These are phyloP conservation scores for Remorina albescens DNA, from an alignment of 2,797 vertebrate genomes.

Conservation along the genomic window DNA sequence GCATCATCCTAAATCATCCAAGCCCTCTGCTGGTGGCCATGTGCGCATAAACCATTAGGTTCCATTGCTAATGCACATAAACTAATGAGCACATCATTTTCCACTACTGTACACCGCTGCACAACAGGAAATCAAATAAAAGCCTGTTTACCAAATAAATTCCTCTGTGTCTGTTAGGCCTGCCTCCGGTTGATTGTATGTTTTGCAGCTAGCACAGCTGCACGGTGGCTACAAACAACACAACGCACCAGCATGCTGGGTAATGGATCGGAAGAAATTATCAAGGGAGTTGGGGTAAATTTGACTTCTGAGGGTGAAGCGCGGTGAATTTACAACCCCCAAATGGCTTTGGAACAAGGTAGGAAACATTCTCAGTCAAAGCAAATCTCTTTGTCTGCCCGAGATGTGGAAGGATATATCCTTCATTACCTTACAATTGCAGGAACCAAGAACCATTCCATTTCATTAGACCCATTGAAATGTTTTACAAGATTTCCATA, in stretches of 20 bases:
- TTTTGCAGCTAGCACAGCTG: conserved; percentile 62
- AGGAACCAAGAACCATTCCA: conserved; percentile 54
- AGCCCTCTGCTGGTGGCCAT: conserved; percentile 70
- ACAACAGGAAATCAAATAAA: conserved; percentile 83
- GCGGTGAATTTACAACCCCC: conserved; percentile 66
- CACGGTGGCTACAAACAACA: conserved; percentile 55
- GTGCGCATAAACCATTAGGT: conserved; percentile 85
- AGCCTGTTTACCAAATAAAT: conserved; percentile 74
- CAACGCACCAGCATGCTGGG: conserved; percentile 61
- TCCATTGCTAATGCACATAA: conserved; percentile 82
- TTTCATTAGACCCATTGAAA: conserved; percentile 50
- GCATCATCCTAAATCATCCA: conserved; percentile 84
- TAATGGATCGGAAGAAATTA: conserved; percentile 72
- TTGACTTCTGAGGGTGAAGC: conserved; percentile 65
- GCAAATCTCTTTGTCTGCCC: conserved; percentile 64
- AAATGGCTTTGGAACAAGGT: conserved; percentile 72
- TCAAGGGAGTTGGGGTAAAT: conserved; percentile 63
- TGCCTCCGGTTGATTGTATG: conserved; percentile 68
- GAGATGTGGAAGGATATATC: conserved; percentile 55
- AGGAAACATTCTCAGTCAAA: conserved; percentile 64
- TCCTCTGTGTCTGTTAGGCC: conserved; percentile 60
- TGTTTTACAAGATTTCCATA: conserved; percentile 62
- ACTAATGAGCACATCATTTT: conserved; percentile 81
- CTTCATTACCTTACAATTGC: conserved; percentile 61
- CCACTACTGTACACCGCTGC: conserved; percentile 57